Conservation (phyloP, 2,113 vertebrate genomes). For the Etheostoma cragini region DNA sequence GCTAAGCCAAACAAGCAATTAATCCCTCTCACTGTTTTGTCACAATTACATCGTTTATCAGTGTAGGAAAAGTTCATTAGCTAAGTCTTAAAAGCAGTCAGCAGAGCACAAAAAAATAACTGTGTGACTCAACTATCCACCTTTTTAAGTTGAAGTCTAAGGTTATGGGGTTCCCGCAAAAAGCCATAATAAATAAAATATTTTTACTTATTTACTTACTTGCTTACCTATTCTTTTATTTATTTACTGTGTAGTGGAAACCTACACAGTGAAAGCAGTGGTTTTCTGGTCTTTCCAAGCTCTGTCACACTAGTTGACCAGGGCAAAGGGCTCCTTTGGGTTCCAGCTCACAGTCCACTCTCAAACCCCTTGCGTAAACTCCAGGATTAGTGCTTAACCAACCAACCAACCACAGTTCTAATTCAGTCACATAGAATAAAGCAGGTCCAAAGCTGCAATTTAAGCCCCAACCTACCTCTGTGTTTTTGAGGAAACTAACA, state of each 20-base stretch:
- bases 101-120: neutral
- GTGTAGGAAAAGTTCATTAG: neutral
- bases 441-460: slow-evolving; percentile 16
- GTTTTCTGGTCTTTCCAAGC: slow-evolving; percentile 4
- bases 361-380: slow-evolving; percentile 58
- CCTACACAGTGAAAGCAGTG: neutral
- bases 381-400: slow-evolving; percentile 66
- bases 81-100: neutral
- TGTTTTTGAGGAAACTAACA: slow-evolving; percentile 35
- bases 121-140: neutral
- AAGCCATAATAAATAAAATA: neutral
- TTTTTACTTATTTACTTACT: neutral
- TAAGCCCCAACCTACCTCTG: slow-evolving; percentile 28
- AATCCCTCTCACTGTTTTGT: neutral
- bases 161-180: neutral
- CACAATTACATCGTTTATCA: neutral
- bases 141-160: neutral
- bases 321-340: slow-evolving; percentile 55
- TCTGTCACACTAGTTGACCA: slow-evolving; percentile 39
- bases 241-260: neutral
- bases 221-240: neutral
- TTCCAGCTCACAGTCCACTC: slow-evolving; percentile 63
- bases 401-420: slow-evolving; percentile 17
- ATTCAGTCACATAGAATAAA: slow-evolving; percentile 43
- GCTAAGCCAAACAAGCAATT: neutral